Conservation (phyloP, 2,113 vertebrate genomes). For the Tiliqua scincoides region DNA sequence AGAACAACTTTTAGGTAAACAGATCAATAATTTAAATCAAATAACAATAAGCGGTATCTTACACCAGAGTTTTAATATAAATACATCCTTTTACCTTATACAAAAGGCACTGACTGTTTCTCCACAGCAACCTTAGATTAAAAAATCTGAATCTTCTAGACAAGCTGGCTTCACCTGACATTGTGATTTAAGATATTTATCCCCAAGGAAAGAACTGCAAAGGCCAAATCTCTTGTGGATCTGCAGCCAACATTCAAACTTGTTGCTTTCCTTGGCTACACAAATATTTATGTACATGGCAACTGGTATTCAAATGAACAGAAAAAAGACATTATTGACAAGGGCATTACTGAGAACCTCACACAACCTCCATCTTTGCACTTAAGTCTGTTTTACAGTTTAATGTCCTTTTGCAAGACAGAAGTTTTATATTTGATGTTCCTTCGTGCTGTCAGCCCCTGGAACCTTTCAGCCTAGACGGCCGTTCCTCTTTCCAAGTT, state of each 20-base stretch:
- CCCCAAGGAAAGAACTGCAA: no score
- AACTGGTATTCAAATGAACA: not conserved
- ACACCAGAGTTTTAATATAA: not conserved
- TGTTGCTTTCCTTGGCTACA: not conserved
- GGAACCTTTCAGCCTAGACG: constrained; percentile 67
- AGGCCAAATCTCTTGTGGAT: no score
- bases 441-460: not conserved
- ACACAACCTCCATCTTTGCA: not conserved
- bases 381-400: not conserved
- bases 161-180: no score
- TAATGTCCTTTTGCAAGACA: not conserved
- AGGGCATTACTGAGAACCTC: not conserved
- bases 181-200: not conserved
- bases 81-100: not conserved
- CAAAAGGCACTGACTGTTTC: not conserved
- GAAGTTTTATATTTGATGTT: not conserved
- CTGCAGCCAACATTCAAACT: not conserved
- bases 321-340: not conserved
- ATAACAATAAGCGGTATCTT: not conserved
- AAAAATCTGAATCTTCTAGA: no score
- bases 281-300: not conserved
- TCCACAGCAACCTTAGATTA: not conserved
- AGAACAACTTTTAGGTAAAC: no score
- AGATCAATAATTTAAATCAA: no score
- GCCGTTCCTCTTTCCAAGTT: constrained; percentile 98